phyloP scores from a whole-genome alignment of 2,888 invertebrate genomes.

The Aporophyla nigra region DNA sequence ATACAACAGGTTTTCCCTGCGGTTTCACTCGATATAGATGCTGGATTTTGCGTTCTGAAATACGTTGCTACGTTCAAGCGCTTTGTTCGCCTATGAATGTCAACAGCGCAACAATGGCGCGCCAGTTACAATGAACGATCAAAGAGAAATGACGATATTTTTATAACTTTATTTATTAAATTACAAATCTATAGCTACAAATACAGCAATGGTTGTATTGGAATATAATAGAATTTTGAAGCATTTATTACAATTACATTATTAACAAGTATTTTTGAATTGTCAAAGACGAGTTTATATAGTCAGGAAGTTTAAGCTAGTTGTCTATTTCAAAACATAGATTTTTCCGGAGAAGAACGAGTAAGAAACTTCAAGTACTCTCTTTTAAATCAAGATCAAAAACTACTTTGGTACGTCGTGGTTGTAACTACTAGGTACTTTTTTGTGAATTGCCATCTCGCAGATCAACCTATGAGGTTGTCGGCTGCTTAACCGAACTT shows the following conservation, averaged over 20 bases:
- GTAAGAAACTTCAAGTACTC: not conserved
- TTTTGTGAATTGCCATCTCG: too few species aligned
- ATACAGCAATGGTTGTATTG: not conserved
- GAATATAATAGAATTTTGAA: not conserved
- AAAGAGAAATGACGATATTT: not conserved
- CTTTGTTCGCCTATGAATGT: not conserved
- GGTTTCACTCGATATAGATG: constrained; percentile 26
- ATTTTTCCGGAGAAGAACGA: not conserved
- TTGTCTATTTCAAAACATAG: not conserved
- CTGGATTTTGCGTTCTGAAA: constrained; percentile 20
- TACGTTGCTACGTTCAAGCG: not conserved
- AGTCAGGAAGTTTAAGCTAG: not conserved
- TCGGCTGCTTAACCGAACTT: too few species aligned
- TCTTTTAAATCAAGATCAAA: not conserved
- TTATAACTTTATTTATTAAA: not conserved
- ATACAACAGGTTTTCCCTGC: constrained; percentile 54
- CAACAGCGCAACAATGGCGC: not conserved
- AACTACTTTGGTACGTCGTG: too few species aligned
- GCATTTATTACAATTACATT: not conserved
- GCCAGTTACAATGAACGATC: not conserved
- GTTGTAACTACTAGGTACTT: too few species aligned
- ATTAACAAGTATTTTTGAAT: not conserved
- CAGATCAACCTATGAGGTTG: too few species aligned
- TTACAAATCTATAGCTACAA: not conserved
- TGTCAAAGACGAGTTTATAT: not conserved